phyloP scores from a whole-genome alignment of 1,140 invertebrate species.

The Drosophila pandora region DNA sequence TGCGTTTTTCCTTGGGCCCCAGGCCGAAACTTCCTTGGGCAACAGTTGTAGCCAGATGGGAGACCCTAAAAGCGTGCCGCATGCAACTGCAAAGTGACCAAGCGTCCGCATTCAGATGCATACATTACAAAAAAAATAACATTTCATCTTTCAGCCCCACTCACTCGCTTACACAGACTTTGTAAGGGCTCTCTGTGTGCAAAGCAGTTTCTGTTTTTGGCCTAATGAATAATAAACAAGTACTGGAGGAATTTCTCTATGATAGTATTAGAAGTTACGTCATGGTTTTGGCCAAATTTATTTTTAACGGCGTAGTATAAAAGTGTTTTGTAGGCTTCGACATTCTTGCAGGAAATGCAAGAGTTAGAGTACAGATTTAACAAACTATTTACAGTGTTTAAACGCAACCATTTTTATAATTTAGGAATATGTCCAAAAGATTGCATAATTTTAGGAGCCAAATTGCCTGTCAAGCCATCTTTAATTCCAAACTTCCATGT shows the following conservation, averaged over 20 bases:
- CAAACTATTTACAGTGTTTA: too few relatives aligned
- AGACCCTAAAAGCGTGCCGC: conserved; percentile 58
- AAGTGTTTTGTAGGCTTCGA: too few relatives aligned
- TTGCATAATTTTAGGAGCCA: too few relatives aligned
- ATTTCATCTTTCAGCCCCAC: conserved; percentile 51
- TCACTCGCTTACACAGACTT: neutral
- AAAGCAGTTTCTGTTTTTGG: conserved; percentile 36
- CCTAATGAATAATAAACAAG: conserved; percentile 63
- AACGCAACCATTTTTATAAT: too few relatives aligned
- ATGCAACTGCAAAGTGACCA: conserved; percentile 70
- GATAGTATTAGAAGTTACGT: neutral
- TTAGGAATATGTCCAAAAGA: too few relatives aligned
- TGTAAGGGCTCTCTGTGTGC: conserved; percentile 1
- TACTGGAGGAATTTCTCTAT: conserved; percentile 12
- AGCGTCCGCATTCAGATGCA: conserved; percentile 41
- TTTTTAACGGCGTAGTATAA: too few relatives aligned
- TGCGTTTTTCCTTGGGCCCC: conserved; percentile 42
- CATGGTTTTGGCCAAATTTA: neutral
- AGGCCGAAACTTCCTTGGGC: conserved; percentile 31
- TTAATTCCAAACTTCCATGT: conserved; percentile 36
- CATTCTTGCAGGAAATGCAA: too few relatives aligned
- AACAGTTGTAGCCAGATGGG: conserved; percentile 59
- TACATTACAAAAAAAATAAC: conserved; percentile 45
- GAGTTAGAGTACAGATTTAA: too few relatives aligned
- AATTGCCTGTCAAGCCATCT: conserved; percentile 18